Base-by-base conservation (phyloP, 1,140 invertebrate genomes). In the Thaumetopoea pityocampa region DNA sequence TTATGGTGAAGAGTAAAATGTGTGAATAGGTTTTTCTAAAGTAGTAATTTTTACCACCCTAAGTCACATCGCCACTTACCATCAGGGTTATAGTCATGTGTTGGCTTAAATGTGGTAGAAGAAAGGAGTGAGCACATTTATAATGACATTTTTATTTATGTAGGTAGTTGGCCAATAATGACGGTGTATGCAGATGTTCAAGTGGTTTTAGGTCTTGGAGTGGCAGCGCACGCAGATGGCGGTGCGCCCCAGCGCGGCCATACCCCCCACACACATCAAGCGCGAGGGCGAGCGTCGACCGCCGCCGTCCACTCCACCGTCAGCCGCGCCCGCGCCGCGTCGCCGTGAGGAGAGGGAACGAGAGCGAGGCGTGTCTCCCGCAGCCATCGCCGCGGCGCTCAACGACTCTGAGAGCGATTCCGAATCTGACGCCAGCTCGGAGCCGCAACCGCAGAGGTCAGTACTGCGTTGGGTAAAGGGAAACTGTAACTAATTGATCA, bases 181-280 rank as follows among this genome's bases (percentile, higher is more conserved):
- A n/a, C n/a, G n/a, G n/a, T n/a, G n/a, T n/a, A n/a, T n/a, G n/a
- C n/a, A n/a, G n/a, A n/a, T n/a, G n/a, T n/a, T n/a, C n/a, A n/a
- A n/a, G n/a, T n/a, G n/a, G n/a, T n/a, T n/a, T n/a, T n/a, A n/a
- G 82, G 82, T 85, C 2, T 22, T 85, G 11, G 80, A 85, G 35
- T 85, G 83, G 83, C 83, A 85, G 26, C 70, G 79, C 7, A 69
- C 74, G 0, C 83, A 85, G 51, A 42, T 85, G 18, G 71, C 62
- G 1, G 70, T 67, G 0, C 59, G 69, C 0, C 42, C 67, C 3
- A 16, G 52, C 0, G 36, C 56, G 3, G 14, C 17, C 30, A 24
- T 18, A 16, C 1, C 27, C 65, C 29, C 66, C 0, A 28, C 63
- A 5, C 58, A 67, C 22, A 81, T 83, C 46, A 83, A 85, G 42